phyloP scores from a whole-genome alignment of 2,113 vertebrate species.

The Hippocampus abdominalis region DNA sequence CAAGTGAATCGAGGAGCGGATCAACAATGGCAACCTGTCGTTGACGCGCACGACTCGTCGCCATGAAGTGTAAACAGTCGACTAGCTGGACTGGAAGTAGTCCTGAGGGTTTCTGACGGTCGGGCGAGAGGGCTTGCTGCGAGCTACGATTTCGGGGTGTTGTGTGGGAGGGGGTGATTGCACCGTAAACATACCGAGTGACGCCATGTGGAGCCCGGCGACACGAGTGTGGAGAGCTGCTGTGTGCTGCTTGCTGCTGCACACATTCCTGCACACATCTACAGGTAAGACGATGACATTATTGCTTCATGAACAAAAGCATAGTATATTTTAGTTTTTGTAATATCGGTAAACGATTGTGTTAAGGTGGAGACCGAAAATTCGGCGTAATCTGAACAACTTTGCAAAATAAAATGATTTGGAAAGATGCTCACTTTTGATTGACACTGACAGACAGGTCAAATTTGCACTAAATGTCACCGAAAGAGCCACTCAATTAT shows the following conservation, averaged over 20 bases:
- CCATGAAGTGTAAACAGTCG: not conserved
- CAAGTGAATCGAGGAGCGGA: not conserved
- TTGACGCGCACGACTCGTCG: not conserved
- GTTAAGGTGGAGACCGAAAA: too few species aligned
- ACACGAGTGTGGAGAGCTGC: slow-evolving; percentile 38
- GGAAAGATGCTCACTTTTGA: not conserved
- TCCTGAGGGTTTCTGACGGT: not conserved
- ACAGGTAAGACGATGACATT: slow-evolving; percentile 44
- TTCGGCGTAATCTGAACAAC: not conserved
- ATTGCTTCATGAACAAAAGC: not conserved
- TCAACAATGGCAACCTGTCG: slow-evolving; percentile 24
- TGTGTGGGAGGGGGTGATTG: not conserved
- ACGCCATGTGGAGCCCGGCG: slow-evolving; percentile 57
- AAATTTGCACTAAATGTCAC: too few species aligned
- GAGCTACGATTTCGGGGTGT: not conserved
- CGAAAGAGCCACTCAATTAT: too few species aligned
- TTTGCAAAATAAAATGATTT: not conserved
- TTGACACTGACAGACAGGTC: not conserved
- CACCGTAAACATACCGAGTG: slow-evolving; percentile 2
- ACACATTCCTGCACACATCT: slow-evolving; percentile 43
- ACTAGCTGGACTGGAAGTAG: not conserved
- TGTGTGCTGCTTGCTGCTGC: slow-evolving; percentile 40
- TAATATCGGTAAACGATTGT: not conserved
- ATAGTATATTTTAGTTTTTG: not conserved
- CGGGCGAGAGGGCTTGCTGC: not conserved